Conservation (phyloP, 2,797 vertebrate genomes). For the Pterois miles region DNA sequence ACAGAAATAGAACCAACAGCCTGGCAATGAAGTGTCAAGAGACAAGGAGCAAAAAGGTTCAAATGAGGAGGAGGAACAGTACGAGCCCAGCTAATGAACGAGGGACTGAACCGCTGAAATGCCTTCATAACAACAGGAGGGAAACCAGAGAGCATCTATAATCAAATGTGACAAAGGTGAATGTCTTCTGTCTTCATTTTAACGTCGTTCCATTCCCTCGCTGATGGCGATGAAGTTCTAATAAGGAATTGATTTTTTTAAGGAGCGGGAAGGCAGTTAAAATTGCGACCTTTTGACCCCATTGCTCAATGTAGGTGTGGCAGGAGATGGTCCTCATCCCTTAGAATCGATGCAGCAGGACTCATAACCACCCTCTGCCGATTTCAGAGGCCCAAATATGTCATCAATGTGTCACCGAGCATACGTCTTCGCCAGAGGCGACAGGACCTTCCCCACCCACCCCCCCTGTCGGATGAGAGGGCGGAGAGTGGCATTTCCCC, state of each 20-base stretch:
- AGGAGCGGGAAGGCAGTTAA: slow-evolving; percentile 42
- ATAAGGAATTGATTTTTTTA: slow-evolving; percentile 82
- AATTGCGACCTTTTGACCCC: slow-evolving; percentile 76
- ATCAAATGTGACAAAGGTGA: slow-evolving; percentile 75
- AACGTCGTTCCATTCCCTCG: slow-evolving; percentile 42
- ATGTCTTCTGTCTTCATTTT: slow-evolving; percentile 79
- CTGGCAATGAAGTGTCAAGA: slow-evolving; percentile 80
- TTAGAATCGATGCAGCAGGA: slow-evolving; percentile 68
- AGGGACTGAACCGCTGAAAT: slow-evolving; percentile 56
- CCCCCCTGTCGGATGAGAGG: slow-evolving; percentile 50
- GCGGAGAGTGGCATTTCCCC: slow-evolving; percentile 58
- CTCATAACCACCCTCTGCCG: slow-evolving; percentile 48
- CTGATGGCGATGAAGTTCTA: slow-evolving; percentile 73
- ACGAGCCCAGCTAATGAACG: slow-evolving; percentile 67
- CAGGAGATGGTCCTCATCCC: slow-evolving; percentile 64
- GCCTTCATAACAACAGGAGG: slow-evolving; percentile 69
- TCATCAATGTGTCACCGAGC: slow-evolving; percentile 70
- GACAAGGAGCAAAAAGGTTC: slow-evolving; percentile 74
- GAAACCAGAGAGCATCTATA: slow-evolving; percentile 68
- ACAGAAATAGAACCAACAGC: slow-evolving; percentile 83
- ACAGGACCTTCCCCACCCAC: slow-evolving; percentile 48
- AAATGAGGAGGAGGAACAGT: slow-evolving; percentile 77
- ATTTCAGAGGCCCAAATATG: slow-evolving; percentile 64
- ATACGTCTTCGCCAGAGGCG: slow-evolving; percentile 60
- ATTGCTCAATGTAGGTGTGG: slow-evolving; percentile 62